Base-by-base conservation (phyloP, 2,888 invertebrate species). In the Microplitis deprimator region DNA sequence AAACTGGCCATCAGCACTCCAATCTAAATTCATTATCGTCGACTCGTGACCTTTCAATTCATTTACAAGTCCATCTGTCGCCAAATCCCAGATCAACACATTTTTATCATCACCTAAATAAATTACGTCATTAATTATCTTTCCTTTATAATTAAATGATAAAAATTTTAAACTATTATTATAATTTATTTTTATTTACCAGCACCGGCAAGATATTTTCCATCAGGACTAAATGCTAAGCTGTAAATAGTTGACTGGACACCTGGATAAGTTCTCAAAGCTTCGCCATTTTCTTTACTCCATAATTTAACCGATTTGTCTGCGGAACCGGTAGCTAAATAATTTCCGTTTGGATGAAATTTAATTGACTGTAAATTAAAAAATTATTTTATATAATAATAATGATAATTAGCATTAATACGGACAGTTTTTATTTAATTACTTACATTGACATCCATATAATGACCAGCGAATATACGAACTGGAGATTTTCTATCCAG, bases 311-410 rank as follows among this genome's bases (percentile, higher is more conserved):
- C 94, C 61, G 95, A 95, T 87, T 95, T 94, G 91, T 98, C 98
- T n/a, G 95, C 93, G 1, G 97, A 96, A 8, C 97, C 98, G 0
- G 96, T 96, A 60, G 96, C 97, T 82, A 98, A 87, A 89, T 98
- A 98, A 83, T 94, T 93, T 82, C 95, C 95, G 90, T 97, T 98
- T 0, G 97, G 97, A 91, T 98, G 98, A 91, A 98, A 97, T 85
- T 94, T 94, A n/a, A 96, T 92, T 87, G 94, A 93, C 95, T 95
- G 88, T 65, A 84, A 83, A 20, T 20, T 20, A 2, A 20, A 20
- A 20, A 20, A 20, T 20, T 20, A 20, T 20, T 20, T 20, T 20
- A 20, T 20, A 29, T 4, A 29, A 29, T 29, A 29, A 29, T 29
- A 4, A 29, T 29, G 3, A 29, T 4, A 29, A 29, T 29, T 29